A percentile compares a stretch with the other conserved stretches of the same genome.
Conservation (phyloP, 1,140 invertebrate species). For the Oncopeltus fasciatus region DNA sequence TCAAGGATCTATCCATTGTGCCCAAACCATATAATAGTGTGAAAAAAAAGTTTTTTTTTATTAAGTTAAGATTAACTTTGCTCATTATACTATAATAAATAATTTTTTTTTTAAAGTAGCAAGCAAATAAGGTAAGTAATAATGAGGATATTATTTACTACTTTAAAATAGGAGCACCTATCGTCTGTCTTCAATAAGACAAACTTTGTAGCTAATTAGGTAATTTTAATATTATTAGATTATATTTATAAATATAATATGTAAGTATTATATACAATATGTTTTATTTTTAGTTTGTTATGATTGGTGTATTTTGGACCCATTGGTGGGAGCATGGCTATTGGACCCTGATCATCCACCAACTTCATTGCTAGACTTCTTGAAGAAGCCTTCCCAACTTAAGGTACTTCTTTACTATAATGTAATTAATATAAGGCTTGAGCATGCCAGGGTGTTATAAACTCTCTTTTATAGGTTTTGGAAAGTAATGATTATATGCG, state of each 20-base stretch:
- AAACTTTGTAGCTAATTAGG: neutral
- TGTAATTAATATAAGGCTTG: no score
- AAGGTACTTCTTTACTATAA: neutral
- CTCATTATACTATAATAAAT: no score
- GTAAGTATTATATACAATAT: no score
- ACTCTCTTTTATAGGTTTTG: neutral
- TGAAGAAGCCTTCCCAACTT: neutral
- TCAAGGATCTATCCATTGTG: no score
- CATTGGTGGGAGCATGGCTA: constrained; percentile 21
- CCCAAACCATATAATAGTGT: no score
- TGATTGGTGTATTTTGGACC: constrained; percentile 20
- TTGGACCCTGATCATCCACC: constrained; percentile 23
- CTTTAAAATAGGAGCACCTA: neutral
- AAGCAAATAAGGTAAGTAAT: neutral
- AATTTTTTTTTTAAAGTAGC: no score
- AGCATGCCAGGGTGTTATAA: no score
- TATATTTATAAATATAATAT: neutral
- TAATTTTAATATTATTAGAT: neutral
- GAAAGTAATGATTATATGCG: neutral
- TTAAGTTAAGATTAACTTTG: no score
- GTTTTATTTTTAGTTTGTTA: constrained; percentile 15
- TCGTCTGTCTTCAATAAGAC: neutral
- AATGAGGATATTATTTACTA: neutral
- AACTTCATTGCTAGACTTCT: constrained; percentile 3
- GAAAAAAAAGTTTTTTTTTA: no score